These are phyloP conservation scores for Aurelia aurita complex sp. Pacific DNA, from an alignment of 30 jellyfish, hydroid and myxozoan species.

Conservation along the genomic window DNA sequence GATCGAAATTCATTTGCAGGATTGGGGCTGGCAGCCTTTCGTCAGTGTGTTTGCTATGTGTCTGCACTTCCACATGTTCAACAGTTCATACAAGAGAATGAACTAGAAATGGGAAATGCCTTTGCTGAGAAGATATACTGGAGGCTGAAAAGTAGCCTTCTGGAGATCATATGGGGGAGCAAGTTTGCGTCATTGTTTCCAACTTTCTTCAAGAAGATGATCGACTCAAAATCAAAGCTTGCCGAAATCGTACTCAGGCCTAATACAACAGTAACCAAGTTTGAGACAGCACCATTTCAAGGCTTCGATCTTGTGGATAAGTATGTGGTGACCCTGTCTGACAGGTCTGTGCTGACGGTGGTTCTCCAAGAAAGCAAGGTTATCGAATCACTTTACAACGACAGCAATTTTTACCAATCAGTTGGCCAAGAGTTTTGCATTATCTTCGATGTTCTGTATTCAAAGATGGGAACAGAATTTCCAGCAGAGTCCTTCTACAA, in stretches of 20 bases:
- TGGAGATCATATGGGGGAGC: conserved; percentile 38
- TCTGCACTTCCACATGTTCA: too few species aligned
- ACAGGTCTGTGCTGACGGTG: conserved; percentile 12
- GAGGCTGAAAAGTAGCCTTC: background rate
- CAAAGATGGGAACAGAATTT: conserved; percentile 31
- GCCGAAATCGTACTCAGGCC: background rate
- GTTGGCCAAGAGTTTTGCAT: conserved; percentile 38
- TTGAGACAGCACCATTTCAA: conserved; percentile 6
- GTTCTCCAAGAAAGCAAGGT: conserved; percentile 15
- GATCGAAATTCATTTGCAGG: background rate
- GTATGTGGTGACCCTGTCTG: conserved; percentile 2
- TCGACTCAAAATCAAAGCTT: background rate
- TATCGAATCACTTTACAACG: conserved; percentile 24
- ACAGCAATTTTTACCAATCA: background rate
- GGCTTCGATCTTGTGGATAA: conserved; percentile 3
- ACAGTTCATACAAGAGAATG: background rate
- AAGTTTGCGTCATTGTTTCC: conserved; percentile 14
- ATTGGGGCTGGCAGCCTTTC: conserved; percentile 8
- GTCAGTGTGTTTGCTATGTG: background rate
- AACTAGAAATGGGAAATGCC: background rate
- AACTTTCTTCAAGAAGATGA: conserved; percentile 15
- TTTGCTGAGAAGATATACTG: conserved; percentile 1
- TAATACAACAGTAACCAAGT: background rate
- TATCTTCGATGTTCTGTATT: conserved; percentile 22
- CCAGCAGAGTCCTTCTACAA: conserved; percentile 22